A percentile compares a stretch with the other conserved stretches of the same genome.
These are phyloP conservation scores for Drosophila biarmipes DNA, from an alignment of 1,140 invertebrate species.

Conservation along the genomic window DNA sequence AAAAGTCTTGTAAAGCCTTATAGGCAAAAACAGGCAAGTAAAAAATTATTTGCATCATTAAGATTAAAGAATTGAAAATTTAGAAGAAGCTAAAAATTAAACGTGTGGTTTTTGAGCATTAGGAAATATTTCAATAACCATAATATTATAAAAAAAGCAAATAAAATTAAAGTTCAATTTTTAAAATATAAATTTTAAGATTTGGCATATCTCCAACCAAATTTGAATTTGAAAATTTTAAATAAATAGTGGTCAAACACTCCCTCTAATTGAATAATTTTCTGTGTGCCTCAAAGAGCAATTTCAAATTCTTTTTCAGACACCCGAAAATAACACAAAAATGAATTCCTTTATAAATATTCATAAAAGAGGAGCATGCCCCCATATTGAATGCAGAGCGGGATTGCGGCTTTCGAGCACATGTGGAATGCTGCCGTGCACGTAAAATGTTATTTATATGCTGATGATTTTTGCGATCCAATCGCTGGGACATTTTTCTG, in stretches of 20 bases:
- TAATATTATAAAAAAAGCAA: too few relatives aligned
- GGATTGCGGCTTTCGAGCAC: slow-evolving; percentile 13
- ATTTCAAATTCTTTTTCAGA: slow-evolving; percentile 26
- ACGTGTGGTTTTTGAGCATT: too few relatives aligned
- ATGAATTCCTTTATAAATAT: slow-evolving; percentile 27
- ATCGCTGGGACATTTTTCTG: not conserved
- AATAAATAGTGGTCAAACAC: not conserved
- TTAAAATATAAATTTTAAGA: too few relatives aligned
- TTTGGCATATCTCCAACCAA: too few relatives aligned
- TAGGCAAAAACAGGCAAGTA: too few relatives aligned
- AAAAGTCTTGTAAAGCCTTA: too few relatives aligned
- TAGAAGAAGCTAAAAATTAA: too few relatives aligned
- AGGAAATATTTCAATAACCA: too few relatives aligned
- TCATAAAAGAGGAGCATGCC: slow-evolving; percentile 5
- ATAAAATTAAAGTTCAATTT: too few relatives aligned
- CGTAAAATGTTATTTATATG: slow-evolving; percentile 60
- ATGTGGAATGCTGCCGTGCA: slow-evolving; percentile 13
- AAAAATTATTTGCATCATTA: too few relatives aligned
- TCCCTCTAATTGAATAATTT: not conserved
- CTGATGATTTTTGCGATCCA: slow-evolving; percentile 37
- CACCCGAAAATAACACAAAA: not conserved
- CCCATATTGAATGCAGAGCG: not conserved
- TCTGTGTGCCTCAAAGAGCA: not conserved
- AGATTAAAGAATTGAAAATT: too few relatives aligned
- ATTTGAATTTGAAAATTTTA: not conserved